Percentiles rank a stretch among this genome's conserved stretches.
phyloP scores from a whole-genome alignment of 92 coral and sea anemone genomes.

The Phymanthus crucifer region DNA sequence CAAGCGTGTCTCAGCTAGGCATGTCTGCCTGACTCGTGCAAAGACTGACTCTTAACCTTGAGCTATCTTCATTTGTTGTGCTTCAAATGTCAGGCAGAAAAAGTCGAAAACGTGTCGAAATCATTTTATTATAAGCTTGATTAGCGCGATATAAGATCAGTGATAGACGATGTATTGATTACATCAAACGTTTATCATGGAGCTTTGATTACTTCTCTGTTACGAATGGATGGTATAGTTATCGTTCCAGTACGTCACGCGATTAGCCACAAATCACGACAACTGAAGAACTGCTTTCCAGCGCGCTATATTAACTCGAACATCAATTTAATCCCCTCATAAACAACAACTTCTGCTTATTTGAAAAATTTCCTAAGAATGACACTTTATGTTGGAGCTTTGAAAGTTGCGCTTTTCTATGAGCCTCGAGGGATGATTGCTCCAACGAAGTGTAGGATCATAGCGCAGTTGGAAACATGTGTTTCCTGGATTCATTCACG shows the following conservation, averaged over 20 bases:
- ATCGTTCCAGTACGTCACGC: conserved; percentile 32
- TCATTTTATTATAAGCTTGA: conserved; percentile 4
- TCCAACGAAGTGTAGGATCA: not conserved
- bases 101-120: conserved; percentile 4
- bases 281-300: not conserved
- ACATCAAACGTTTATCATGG: conserved; percentile 20
- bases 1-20: not conserved
- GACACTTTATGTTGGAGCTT: not conserved
- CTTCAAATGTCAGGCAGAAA: not conserved
- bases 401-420: not conserved
- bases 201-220: conserved; percentile 16
- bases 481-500: not conserved
- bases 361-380: not conserved
- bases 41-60: conserved; percentile 12
- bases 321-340: not conserved
- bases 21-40: not conserved
- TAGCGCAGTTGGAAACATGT: conserved; percentile 10
- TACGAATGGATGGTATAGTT: conserved; percentile 16
- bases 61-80: conserved; percentile 5
- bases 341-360: not conserved
- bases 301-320: too few species aligned
- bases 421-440: not conserved
- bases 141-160: conserved; percentile 12
- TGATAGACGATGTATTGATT: conserved; percentile 7
- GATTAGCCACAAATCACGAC: conserved; percentile 25